Evolutionary conservation across 2,113 vertebrate species (phyloP).

Genomic region (Chloebia gouldiae): DNA sequence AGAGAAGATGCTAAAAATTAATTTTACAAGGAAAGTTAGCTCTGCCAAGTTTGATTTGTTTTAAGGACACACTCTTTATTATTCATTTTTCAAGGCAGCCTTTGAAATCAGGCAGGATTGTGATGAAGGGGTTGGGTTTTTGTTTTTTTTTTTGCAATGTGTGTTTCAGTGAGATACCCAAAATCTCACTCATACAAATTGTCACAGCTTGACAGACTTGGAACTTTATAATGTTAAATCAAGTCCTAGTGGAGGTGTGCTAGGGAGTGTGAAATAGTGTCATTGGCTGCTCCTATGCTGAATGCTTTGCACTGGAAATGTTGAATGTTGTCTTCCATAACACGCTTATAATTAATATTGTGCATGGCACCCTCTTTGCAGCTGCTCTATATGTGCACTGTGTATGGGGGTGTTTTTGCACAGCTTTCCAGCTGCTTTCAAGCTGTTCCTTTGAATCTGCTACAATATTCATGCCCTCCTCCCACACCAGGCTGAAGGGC

Average conservation of each 20-base stretch:
- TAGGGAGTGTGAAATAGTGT: background rate
- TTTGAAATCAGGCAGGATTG: background rate
- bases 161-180: background rate
- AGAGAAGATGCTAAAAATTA: constrained; percentile 50
- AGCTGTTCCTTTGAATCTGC: constrained; percentile 53
- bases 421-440: constrained; percentile 59
- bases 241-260: background rate
- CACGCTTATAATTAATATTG: constrained; percentile 30
- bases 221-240: constrained; percentile 10
- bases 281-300: background rate
- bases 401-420: background rate
- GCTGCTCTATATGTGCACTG: background rate
- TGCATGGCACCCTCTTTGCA: constrained; percentile 10
- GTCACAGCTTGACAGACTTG: constrained; percentile 33
- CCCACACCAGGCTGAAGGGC: background rate
- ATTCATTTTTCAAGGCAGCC: background rate
- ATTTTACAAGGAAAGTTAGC: constrained; percentile 42
- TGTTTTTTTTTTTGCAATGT: background rate
- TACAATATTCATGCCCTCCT: background rate
- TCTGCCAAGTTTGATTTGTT: constrained; percentile 37
- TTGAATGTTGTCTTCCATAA: background rate
- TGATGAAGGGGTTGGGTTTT: background rate
- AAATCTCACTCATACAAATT: constrained; percentile 21
- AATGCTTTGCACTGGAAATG: background rate
- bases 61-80: constrained; percentile 28